These are phyloP conservation scores for Cavia aperea DNA, from an alignment of 2,113 vertebrate genomes.

Conservation along the genomic window DNA sequence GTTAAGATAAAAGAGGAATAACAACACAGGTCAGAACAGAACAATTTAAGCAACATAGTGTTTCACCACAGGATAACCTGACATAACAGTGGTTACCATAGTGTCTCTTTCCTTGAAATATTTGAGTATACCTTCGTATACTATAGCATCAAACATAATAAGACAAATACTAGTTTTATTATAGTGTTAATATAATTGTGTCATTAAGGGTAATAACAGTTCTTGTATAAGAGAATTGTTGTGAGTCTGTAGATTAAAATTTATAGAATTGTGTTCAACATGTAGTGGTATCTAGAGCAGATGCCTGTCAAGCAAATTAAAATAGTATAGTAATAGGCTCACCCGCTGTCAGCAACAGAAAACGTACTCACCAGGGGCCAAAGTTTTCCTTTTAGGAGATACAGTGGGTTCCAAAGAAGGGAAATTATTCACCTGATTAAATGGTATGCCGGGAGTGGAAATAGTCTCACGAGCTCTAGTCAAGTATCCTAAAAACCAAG, in stretches of 20 bases:
- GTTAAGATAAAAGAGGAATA: no score
- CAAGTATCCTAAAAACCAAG: not conserved
- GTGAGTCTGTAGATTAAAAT: not conserved
- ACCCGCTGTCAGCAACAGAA: not conserved
- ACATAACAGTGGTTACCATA: no score
- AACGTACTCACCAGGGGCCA: not conserved
- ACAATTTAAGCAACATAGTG: no score
- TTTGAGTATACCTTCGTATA: no score
- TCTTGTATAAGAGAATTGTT: not conserved
- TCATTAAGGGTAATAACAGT: not conserved
- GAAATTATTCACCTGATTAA: not conserved
- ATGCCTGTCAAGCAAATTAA: not conserved
- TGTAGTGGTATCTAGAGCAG: not conserved
- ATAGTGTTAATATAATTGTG: not conserved
- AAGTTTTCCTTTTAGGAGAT: not conserved
- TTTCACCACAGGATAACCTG: no score
- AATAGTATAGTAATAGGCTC: not conserved
- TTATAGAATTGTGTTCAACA: not conserved
- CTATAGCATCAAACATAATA: no score
- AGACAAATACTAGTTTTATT: not conserved
- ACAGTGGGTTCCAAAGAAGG: not conserved
- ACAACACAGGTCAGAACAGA: no score
- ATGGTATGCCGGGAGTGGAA: not conserved
- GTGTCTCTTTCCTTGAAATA: no score
- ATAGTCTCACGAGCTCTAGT: not conserved